Conservation (phyloP, 2,888 invertebrate genomes). For the Cheilosia impressa region DNA sequence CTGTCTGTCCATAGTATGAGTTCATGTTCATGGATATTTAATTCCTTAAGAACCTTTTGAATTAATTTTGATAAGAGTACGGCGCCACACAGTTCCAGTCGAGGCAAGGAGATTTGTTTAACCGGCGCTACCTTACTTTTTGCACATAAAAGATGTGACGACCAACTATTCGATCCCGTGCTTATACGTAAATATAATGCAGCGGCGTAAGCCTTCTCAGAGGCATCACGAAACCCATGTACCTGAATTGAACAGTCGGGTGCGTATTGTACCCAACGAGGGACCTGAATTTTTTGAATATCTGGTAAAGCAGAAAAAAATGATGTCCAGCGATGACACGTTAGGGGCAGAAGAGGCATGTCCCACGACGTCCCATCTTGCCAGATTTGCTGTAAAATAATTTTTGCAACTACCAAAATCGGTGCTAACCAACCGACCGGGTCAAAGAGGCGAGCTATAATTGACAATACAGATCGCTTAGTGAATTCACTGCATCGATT, state of each 20-base stretch:
- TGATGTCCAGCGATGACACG: slow-evolving; percentile 3
- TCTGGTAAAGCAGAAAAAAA: slow-evolving; percentile 17
- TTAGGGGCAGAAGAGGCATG: slow-evolving; percentile 29
- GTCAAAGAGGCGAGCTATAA: slow-evolving; percentile 56
- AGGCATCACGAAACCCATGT: slow-evolving; percentile 60
- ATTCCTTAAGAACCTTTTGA: too few relatives aligned
- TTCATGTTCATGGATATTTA: too few relatives aligned
- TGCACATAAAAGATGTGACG: too few relatives aligned
- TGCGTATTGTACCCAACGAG: slow-evolving; percentile 37
- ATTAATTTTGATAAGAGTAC: too few relatives aligned
- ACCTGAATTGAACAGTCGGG: slow-evolving; percentile 12
- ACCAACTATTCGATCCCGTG: neutral
- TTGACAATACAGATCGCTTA: slow-evolving; percentile 58
- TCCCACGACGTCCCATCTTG: slow-evolving; percentile 15
- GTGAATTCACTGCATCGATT: slow-evolving; percentile 6
- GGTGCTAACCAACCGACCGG: slow-evolving; percentile 66
- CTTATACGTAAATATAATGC: slow-evolving; percentile 30
- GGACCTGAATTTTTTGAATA: slow-evolving; percentile 38
- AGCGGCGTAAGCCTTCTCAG: slow-evolving; percentile 42
- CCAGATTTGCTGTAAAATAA: slow-evolving; percentile 69
- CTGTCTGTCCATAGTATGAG: too few relatives aligned
- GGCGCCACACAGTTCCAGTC: too few relatives aligned
- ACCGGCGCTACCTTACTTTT: too few relatives aligned
- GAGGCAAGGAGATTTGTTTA: too few relatives aligned
- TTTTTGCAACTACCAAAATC: slow-evolving; percentile 50